Evolutionary conservation across 2,113 vertebrate genomes (phyloP).

Genomic region (Rhizomys pruinosus): DNA sequence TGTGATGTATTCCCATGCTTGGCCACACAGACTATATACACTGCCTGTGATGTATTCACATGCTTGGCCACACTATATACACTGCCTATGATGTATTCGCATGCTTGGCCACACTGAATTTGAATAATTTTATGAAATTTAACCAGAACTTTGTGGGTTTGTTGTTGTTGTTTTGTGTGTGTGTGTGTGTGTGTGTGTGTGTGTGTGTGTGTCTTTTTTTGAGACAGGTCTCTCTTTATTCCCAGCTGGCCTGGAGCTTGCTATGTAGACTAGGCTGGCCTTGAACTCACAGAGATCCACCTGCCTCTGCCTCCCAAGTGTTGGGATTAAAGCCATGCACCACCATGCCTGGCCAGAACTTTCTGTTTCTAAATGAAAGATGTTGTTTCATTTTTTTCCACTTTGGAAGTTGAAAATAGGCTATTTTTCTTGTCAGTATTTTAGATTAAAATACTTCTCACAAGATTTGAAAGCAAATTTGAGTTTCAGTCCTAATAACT

Average conservation of each 20-base stretch:
- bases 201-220: too few species aligned
- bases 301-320: too few species aligned
- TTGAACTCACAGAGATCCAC: too few species aligned
- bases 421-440: slow-evolving; percentile 44
- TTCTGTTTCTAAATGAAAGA: slow-evolving; percentile 42
- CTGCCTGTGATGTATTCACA: not conserved
- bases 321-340: too few species aligned
- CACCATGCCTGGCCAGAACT: too few species aligned
- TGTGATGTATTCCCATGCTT: not conserved
- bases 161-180: too few species aligned
- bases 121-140: slow-evolving; percentile 18
- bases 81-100: not conserved
- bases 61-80: not conserved
- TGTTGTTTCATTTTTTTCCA: not conserved
- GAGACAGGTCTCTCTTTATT: too few species aligned
- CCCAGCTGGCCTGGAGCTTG: too few species aligned
- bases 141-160: not conserved
- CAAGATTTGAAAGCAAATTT: slow-evolving; percentile 8
- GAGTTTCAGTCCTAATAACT: slow-evolving; percentile 30
- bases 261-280: too few species aligned
- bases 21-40: not conserved
- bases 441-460: slow-evolving; percentile 48
- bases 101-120: not conserved
- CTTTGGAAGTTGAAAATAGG: slow-evolving; percentile 43
- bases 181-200: too few species aligned